phyloP scores from a whole-genome alignment of 2,888 invertebrate species.

The Erynnis tages region DNA sequence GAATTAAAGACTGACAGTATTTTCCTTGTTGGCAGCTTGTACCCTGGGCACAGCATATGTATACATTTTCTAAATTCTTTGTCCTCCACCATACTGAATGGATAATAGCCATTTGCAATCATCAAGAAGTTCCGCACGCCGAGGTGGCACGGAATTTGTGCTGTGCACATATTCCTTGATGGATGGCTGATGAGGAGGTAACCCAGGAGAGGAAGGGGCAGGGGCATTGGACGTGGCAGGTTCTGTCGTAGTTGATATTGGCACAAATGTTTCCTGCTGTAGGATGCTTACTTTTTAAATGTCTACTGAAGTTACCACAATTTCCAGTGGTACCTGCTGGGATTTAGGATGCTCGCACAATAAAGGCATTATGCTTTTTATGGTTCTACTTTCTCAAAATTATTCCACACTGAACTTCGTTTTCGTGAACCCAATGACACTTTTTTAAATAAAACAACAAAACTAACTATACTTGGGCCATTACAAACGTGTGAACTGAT shows the following conservation, averaged over 20 bases:
- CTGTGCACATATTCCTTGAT: background rate
- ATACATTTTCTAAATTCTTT: conserved; percentile 27
- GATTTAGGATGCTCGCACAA: background rate
- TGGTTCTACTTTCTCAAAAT: conserved; percentile 18
- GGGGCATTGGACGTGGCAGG: background rate
- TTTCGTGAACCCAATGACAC: conserved; percentile 2
- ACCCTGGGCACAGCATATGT: conserved; percentile 22
- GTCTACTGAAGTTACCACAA: conserved; percentile 26
- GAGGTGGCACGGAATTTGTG: background rate
- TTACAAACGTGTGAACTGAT: too few species aligned
- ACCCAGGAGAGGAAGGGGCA: background rate
- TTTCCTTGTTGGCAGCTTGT: conserved; percentile 29
- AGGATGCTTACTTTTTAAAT: conserved; percentile 26
- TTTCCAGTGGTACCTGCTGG: conserved; percentile 13
- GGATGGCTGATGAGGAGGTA: background rate
- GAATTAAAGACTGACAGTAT: conserved; percentile 15
- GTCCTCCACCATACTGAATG: conserved; percentile 26
- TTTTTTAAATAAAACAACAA: background rate
- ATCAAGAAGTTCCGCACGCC: background rate
- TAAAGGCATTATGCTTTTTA: conserved; percentile 24
- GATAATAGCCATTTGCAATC: conserved; percentile 7
- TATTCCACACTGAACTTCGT: conserved; percentile 27
- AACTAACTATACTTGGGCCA: background rate
- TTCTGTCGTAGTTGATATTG: background rate
- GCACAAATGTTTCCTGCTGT: background rate